A percentile compares a stretch with the other conserved stretches of the same genome.
phyloP scores from a whole-genome alignment of 37 sponge, comb jelly and placozoan genomes.

The Geodia barretti region DNA sequence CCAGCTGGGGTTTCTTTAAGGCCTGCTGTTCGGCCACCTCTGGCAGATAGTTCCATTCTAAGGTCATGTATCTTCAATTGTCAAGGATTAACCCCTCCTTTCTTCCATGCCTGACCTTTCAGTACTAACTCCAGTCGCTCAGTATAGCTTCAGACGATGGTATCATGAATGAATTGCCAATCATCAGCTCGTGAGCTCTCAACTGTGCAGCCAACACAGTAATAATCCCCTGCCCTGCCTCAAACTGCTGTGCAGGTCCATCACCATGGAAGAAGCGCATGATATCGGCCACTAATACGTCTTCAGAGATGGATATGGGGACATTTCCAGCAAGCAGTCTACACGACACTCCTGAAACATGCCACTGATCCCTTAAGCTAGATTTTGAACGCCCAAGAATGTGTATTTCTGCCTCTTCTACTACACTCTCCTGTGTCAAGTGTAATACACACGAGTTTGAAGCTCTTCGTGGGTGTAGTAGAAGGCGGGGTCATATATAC shows the following conservation, averaged over 20 bases:
- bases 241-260: conserved; percentile 29
- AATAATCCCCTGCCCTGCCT: conserved; percentile 18
- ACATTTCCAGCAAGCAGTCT: not conserved
- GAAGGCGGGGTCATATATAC: conserved; percentile 20
- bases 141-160: not conserved
- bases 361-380: not conserved
- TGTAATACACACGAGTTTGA: not conserved
- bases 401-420: conserved; percentile 19
- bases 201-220: conserved; percentile 2
- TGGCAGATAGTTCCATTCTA: not conserved
- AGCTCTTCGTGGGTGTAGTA: conserved; percentile 11
- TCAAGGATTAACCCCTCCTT: conserved; percentile 14
- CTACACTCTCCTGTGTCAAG: conserved; percentile 1
- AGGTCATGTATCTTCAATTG: not conserved
- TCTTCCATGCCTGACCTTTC: conserved; percentile 7
- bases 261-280: conserved; percentile 18
- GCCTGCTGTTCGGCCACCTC: no score
- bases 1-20: not conserved
- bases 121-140: not conserved
- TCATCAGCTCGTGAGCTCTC: not conserved
- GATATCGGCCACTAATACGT: not conserved
- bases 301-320: not conserved
- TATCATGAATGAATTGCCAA: not conserved
- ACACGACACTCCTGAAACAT: not conserved
- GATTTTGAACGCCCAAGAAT: conserved; percentile 7